Conservation (phyloP, 2,113 vertebrate species). For the Brachirus orientalis region DNA sequence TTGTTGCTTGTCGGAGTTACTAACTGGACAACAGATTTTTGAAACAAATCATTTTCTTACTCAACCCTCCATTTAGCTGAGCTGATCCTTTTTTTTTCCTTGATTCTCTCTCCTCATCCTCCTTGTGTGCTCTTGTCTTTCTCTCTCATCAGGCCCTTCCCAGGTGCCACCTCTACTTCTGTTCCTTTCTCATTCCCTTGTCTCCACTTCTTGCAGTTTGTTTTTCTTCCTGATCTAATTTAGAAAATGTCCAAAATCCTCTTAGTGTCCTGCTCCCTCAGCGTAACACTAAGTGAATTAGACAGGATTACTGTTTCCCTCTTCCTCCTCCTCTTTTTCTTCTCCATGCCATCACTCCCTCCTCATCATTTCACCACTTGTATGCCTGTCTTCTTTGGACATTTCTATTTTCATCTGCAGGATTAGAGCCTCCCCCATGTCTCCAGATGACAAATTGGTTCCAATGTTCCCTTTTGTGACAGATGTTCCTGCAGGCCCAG, state of each 20-base stretch:
- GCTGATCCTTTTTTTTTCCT: too few species aligned
- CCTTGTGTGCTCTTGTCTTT: background rate
- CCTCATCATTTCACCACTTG: slow-evolving; percentile 48
- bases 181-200: slow-evolving; percentile 5
- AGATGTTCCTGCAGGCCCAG: slow-evolving; percentile 63
- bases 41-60: background rate
- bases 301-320: slow-evolving; percentile 83
- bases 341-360: slow-evolving; percentile 50
- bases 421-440: slow-evolving; percentile 69
- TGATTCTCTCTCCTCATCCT: background rate
- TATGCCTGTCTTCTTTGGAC: slow-evolving; percentile 50
- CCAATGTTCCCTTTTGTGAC: slow-evolving; percentile 65
- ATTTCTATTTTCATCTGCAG: slow-evolving; percentile 58
- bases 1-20: too few species aligned
- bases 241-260: slow-evolving; percentile 88
- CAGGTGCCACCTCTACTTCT: slow-evolving; percentile 20
- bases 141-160: slow-evolving; percentile 11
- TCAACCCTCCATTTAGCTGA: background rate
- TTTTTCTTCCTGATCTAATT: slow-evolving; percentile 90
- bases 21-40: too few species aligned
- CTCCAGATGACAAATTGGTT: slow-evolving; percentile 79
- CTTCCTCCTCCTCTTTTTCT: slow-evolving; percentile 62
- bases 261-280: slow-evolving; percentile 85
- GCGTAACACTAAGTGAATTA: slow-evolving; percentile 88
- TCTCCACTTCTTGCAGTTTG: slow-evolving; percentile 72